Evolutionary conservation across 2,888 invertebrate species (phyloP), one percentile per base, ranked within the genome.

Genomic region (Polietes domitor): DNA sequence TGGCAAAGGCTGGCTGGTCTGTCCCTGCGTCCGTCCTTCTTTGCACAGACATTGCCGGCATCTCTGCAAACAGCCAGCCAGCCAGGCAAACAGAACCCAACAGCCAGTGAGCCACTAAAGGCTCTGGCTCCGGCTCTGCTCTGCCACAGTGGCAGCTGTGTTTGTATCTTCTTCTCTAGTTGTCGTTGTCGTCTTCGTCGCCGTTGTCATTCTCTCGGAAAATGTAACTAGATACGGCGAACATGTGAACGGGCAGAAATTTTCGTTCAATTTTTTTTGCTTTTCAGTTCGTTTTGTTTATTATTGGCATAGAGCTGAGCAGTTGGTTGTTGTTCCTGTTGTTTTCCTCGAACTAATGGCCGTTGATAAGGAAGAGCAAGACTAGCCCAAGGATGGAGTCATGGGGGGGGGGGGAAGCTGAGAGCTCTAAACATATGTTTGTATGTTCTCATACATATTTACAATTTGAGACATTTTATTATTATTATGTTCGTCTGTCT

Each of bases 131-230:
- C 50, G 17, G 15, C 3, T 53, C 55, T 21, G 2, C 50, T 55
- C 55, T 55, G 6, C 55, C 17, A 43, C 37, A 68, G 43, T 24
- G 41, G 68, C 68, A 68, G 68, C 68, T 68, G 68, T 68, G 32
- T 12, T 15, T 68, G 41, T 58, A 21, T 26, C 15, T 58, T 70
- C 58, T 32, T 50, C 32, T 72, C 61, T 82, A 75, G 72, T 65
- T 75, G 73, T 70, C 61, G 61, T 58, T 77, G 43, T 58, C 55
- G 43, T 50, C n/a, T 3, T 32, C 24, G 21, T 24, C 7, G 65
- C 21, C 37, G 9, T 47, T 32, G 1, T n/a, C n/a, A 17, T 28
- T 61, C 68, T 68, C 43, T 43, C 24, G 68, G 68, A 68, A 68
- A 68, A 43, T 43, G 68, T 68, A 68, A 68, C 68, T 68, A 68